Base-by-base conservation (phyloP, 2,797 vertebrate species). In the Leptodactylus fallax region DNA sequence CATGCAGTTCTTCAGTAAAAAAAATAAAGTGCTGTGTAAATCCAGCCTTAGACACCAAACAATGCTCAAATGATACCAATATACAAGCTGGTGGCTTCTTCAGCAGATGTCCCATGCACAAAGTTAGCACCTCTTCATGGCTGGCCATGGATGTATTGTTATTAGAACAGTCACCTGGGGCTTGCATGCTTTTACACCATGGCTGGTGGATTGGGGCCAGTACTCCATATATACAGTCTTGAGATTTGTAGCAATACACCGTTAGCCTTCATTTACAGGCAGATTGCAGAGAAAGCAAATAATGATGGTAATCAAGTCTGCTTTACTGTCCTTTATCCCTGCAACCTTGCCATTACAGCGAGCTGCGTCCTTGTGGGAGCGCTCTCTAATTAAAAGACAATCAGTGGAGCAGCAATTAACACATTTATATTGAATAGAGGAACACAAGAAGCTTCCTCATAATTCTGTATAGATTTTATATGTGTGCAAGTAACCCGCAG, bases 371-470 rank as follows among this genome's bases (percentile, higher is more conserved):
- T 77, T 77, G 83, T 77, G 83, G 69, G 82, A 77, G 21, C 69
- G 14, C 63, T 76, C 83, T 49, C 55, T 85, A 85, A 85, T 85
- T 85, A 85, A 85, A 85, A 85, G 71, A 85, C 83, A 85, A 85
- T 85, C 83, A 85, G 83, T 60, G 47, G 71, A 85, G 71, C 83
- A 9, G 83, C 83, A 77, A 85, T 85, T 85, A 85, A 76, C 71
- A 77, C 71, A 77, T 85, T 85, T 76, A 77, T 77, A 61, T 85
- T 61, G 71, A 85, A 77, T 63, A 58, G 6, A 23, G 27, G 55
- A 72, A 74, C 51, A 55, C 23, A 47, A 83, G 25, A 56, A 23
- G 71, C 45, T 23, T 6, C 51, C 12, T 84, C 61, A 56, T 36
- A 27, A 60, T 74, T 74, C 47, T n/a, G 69, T 23, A 23, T 47